Conservation (phyloP, 2,888 invertebrate genomes). For the Danaus chrysippus region DNA sequence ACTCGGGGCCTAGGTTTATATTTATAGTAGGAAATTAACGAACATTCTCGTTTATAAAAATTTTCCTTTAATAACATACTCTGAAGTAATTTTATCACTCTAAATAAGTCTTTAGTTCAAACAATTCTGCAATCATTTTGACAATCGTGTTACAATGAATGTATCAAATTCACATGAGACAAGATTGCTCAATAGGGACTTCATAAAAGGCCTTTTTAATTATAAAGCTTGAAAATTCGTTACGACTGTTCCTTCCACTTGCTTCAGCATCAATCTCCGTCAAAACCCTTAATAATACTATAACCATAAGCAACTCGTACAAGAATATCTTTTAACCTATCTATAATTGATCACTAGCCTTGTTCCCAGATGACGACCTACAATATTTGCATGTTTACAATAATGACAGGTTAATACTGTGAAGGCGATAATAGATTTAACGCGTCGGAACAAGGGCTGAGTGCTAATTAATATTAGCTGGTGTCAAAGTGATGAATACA, state of each 20-base stretch:
- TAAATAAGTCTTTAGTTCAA: no score
- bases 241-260: constrained; percentile 9
- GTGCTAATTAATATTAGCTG: constrained; percentile 3
- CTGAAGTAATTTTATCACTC: no score
- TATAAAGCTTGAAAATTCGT: constrained; percentile 15
- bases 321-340: no score
- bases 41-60: background rate
- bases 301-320: background rate
- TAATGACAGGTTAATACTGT: background rate
- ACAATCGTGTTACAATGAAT: background rate
- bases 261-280: background rate
- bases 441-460: background rate
- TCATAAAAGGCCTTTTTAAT: constrained; percentile 19
- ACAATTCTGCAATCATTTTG: background rate
- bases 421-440: background rate
- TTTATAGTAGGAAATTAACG: background rate
- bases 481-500: background rate
- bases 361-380: background rate
- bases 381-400: background rate
- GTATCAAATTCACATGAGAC: constrained; percentile 4
- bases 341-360: no score
- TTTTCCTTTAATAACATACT: no score
- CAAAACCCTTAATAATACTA: background rate
- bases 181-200: background rate
- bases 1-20: background rate